Percentiles rank a stretch among this genome's conserved stretches.
Conservation (phyloP, 1,140 invertebrate species). For the Metopolophium dirhodum region DNA sequence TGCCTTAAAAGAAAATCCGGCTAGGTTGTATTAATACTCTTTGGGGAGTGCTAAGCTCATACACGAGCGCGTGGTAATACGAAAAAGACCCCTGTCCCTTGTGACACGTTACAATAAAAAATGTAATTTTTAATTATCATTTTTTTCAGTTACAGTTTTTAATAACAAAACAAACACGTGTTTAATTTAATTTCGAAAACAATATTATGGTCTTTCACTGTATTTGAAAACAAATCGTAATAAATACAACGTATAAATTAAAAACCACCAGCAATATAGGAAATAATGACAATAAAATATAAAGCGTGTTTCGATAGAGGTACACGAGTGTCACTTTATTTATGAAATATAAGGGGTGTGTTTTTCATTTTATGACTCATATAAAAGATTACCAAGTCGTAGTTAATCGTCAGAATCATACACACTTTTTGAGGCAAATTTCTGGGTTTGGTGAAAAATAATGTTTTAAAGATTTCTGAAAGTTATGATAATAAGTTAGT, state of each 20-base stretch:
- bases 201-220: not conserved
- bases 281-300: not conserved
- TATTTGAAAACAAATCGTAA: not conserved
- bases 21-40: conserved; percentile 53
- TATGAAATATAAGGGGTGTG: not conserved
- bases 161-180: conserved; percentile 49
- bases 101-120: conserved; percentile 53
- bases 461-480: not conserved
- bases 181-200: conserved; percentile 34
- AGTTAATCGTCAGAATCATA: not conserved
- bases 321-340: not conserved
- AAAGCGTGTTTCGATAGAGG: not conserved
- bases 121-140: conserved; percentile 56
- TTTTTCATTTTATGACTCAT: not conserved
- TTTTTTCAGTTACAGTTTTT: conserved; percentile 48
- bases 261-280: not conserved
- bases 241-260: conserved; percentile 17
- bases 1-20: conserved; percentile 35
- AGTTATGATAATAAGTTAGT: too few relatives aligned
- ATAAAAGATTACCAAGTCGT: not conserved
- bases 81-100: conserved; percentile 50
- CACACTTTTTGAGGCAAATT: not conserved
- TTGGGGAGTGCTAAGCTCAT: conserved; percentile 47
- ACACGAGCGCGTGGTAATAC: conserved; percentile 48
- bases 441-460: not conserved